Evolutionary conservation across 1,140 invertebrate genomes (phyloP), one percentile per base, ranked within the genome.

Genomic region (Belonocnema kinseyi): DNA sequence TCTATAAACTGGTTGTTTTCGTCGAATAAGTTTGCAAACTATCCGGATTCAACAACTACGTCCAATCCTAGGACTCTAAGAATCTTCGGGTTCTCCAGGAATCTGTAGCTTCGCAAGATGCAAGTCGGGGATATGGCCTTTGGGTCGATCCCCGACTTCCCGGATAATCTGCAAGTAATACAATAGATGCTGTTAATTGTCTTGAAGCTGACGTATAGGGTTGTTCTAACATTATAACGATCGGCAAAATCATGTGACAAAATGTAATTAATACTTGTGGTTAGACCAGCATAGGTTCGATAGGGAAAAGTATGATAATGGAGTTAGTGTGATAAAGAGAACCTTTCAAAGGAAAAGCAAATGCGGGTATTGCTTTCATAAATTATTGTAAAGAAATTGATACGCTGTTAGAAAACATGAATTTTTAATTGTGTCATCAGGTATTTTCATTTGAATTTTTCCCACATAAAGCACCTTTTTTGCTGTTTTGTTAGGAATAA

Each of bases 141-240:
- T 66, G 61, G 61, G 61, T 66, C 26, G 61, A 66, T 40, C 40
- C 61, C 46, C 61, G 61, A 66, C 61, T 66, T 33, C 46, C 40
- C 40, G 61, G 50, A 26, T 76, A 73, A 73, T 73, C 46, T 13
- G 16, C 72, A 73, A 51, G 72, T 19, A 73, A 53, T 53, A 73
- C 72, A 75, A 75, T 75, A 75, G 54, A 58, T 75, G 33, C 52
- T 61, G 33, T 56, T 75, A 66, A 40, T 66, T 66, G 33, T n/a
- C 13, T 46, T 33, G 61, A 40, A 66, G 46, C 61, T 66, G 14
- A 66, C 61, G 40, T 66, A 40, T 40, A 66, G 61, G 61, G 61
- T 46, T 66, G 26, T 21, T 66, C 40, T 61, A 33, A 13, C 26
- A 19, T 56, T 11, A 66, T 66, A 66, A 66, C 33, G 26, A 40